Base-by-base conservation (phyloP, 1,140 invertebrate species). In the Zophobas morio region DNA sequence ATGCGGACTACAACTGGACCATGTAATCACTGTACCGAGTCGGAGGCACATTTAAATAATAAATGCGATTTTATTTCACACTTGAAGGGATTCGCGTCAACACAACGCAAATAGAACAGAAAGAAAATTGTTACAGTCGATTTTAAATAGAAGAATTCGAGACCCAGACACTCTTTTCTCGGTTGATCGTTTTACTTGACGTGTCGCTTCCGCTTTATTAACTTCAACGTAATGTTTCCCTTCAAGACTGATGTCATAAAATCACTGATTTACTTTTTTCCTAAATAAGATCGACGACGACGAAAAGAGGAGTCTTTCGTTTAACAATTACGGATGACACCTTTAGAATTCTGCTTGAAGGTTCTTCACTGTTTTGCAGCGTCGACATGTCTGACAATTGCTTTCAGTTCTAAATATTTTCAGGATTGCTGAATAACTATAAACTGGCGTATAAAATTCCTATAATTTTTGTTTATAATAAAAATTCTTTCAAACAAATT, bases 1-100 rank as follows among this genome's bases (percentile, higher is more conserved):
- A 74, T 57, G 60, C 54, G 35, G 35, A 5, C 56, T 32, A 57
- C 40, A 54, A 74, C 51, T 57, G 72, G 53, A 37, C 54, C 73
- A 60, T 75, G 73, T 57, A 75, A 75, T 75, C 53, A 75, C 42
- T 75, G 53, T 60, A 75, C 56, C 54, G 71, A 42, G 71, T 42
- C 35, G 39, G n/a, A 63, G 39, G 37, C 60, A 66, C 60, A 66
- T 66, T 66, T 66, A 66, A 66, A 66, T 66, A 66, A 66, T 66
- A 66, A 66, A 66, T 66, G 60, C 60, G 60, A 66, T 66, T 66
- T 66, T 66, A 66, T 66, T 66, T 66, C 60, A 42, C 60, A 66
- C 60, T 66, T 42, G 60, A 66, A 2, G 39, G 39, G 33, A 66
- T 42, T 42, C 60, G 60, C 60, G 60, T 54, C 51, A 57, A 73